A percentile compares a stretch with the other conserved stretches of the same genome.
Conservation (phyloP, 2,888 invertebrate species). For the Temnothorax unifasciatus region DNA sequence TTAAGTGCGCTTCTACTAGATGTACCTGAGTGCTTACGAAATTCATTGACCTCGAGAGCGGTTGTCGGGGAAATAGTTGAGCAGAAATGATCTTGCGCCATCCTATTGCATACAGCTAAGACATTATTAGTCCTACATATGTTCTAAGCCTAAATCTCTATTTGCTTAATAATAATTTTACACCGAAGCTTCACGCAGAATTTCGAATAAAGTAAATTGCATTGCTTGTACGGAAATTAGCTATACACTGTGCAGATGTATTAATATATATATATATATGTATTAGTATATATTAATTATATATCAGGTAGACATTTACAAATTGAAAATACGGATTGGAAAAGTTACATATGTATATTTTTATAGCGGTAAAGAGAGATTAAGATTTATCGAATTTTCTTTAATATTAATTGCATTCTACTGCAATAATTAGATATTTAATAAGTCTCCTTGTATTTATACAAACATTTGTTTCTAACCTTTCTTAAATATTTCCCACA, state of each 20-base stretch:
- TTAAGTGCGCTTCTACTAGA: constrained; percentile 80
- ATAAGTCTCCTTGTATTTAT: not conserved
- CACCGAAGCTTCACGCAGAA: not conserved
- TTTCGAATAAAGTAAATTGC: not conserved
- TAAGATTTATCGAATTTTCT: not conserved
- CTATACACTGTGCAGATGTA: not conserved
- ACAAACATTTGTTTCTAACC: not conserved
- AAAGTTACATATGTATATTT: not conserved
- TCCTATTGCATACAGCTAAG: constrained; percentile 24
- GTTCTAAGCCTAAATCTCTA: not conserved
- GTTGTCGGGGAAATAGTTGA: constrained; percentile 38
- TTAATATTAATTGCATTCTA: not conserved
- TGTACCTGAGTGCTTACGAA: constrained; percentile 80
- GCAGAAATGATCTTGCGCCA: constrained; percentile 29
- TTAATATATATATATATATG: too few relatives aligned
- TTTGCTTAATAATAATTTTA: constrained; percentile 1
- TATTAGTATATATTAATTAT: not conserved
- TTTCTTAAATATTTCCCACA: not conserved
- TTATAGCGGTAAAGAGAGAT: not conserved
- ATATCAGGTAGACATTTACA: not conserved
- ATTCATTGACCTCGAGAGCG: constrained; percentile 75
- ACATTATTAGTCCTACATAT: constrained; percentile 17
- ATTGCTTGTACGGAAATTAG: not conserved
- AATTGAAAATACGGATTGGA: not conserved
- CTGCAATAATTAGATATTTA: not conserved